These are phyloP conservation scores for Timema podura DNA, from an alignment of 2,888 invertebrate species.

Conservation along the genomic window DNA sequence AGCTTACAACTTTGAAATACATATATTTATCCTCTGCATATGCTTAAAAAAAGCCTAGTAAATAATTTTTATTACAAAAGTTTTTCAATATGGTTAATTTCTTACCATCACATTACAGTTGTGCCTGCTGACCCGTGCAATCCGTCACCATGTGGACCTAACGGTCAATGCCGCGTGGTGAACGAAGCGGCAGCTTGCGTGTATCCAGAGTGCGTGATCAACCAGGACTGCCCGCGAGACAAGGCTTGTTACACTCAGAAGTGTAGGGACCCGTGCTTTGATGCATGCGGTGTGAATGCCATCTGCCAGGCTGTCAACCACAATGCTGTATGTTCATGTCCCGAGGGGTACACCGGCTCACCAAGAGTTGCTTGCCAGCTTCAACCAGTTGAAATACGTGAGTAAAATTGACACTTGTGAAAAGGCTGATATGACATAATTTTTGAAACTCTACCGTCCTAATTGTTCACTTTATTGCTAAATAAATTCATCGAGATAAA, in stretches of 20 bases:
- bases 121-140: slow-evolving; percentile 61
- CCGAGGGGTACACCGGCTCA: slow-evolving; percentile 70
- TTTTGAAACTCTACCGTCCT: too few relatives aligned
- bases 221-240: slow-evolving; percentile 80
- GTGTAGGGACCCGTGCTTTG: slow-evolving; percentile 78
- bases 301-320: slow-evolving; percentile 69
- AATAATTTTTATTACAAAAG: too few relatives aligned
- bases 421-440: slow-evolving; percentile 1
- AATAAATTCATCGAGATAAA: too few relatives aligned
- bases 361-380: slow-evolving; percentile 69
- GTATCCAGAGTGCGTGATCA: slow-evolving; percentile 83
- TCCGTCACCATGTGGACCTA: slow-evolving; percentile 77
- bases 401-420: slow-evolving; percentile 10
- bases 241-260: slow-evolving; percentile 77
- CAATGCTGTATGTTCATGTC: slow-evolving; percentile 78
- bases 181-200: slow-evolving; percentile 68
- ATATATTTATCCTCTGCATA: too few relatives aligned
- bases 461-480: too few relatives aligned
- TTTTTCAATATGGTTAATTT: not conserved
- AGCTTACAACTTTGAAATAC: too few relatives aligned
- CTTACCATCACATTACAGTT: slow-evolving; percentile 39
- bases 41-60: too few relatives aligned
- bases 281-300: slow-evolving; percentile 79
- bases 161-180: slow-evolving; percentile 72
- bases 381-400: slow-evolving; percentile 43